Base-by-base conservation (phyloP, 1,140 invertebrate species). In the Leptinotarsa lineolata region DNA sequence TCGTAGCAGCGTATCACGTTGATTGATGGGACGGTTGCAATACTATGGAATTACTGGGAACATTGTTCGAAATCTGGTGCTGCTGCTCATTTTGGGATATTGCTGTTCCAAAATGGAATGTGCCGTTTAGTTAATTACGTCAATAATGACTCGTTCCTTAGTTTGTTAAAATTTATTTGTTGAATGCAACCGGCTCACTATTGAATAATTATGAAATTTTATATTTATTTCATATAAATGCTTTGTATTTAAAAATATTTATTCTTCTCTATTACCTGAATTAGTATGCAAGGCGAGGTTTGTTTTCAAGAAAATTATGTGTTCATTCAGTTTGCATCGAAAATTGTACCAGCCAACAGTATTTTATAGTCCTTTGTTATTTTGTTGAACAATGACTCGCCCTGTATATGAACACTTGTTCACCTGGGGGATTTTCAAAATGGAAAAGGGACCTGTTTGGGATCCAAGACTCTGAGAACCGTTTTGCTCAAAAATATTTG, bases 11-110 rank as follows among this genome's bases (percentile, higher is more conserved):
- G 61, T 13, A 70, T 70, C 22, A 69, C 70, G 61, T 63, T 73
- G 58, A 74, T 58, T 69, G 72, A 63, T 71, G 65, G 69, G 69
- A 39, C 66, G 67, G 72, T 72, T 66, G 69, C 68, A 74, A 72
- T 74, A 68, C 20, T 15, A 54, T 68, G 44, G 2, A 22, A 63
- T 63, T 22, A 63, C 15, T 22, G 30, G 30, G 30, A 39, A 39
- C 30, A 30, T 39, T 39, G 30, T 39, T 39, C 2, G 30, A 39
- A 39, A 39, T 39, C 30, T 39, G 30, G 30, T 39, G 30, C 30
- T 30, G 30, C 30, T 30, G 30, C 30, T 39, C 30, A 39, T 39
- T 39, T 39, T 39, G 30, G 30, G 8, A 39, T 39, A 39, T 39
- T 39, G 8, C 30, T 39, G 11, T 39, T 39, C 30, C 30, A 18